Base-by-base conservation (phyloP, 2,113 vertebrate genomes). In the Felis chaus region DNA sequence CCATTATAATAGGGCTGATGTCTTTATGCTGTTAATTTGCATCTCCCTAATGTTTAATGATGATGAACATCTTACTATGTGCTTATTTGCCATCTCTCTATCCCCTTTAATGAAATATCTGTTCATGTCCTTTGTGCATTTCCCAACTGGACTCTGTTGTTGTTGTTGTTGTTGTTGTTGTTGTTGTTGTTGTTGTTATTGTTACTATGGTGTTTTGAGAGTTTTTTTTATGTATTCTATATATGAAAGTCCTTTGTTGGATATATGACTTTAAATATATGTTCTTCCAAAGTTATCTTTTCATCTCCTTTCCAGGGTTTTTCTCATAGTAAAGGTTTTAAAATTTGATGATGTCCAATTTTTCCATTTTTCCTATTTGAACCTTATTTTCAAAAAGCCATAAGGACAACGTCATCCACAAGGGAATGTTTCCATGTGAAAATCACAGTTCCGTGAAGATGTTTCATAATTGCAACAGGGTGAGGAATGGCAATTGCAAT, bases 321-420 rank as follows among this genome's bases (percentile, higher is more conserved):
- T 93, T 76, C 13, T n/a, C 18, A 36, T 29, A 73, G 41, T 53
- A 82, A 87, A 91, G 4, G 0, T 53, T 84, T 93, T 39, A 23
- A 81, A 45, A 71, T 66, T 92, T 86, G 48, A 68, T 74, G 10
- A 65, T 45, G 41, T 48, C 66, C 41, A 55, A 65, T 68, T 79
- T 92, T 95, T 73, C 36, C 36, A 12, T n/a, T 78, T 95, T 96
- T 95, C 15, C 29, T 33, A 69, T 69, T 92, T 86, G 45, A 86
- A 86, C 76, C 13, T 55, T 81, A 61, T 29, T 83, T 91, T 89
- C 48, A 80, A 66, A 78, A 89, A 89, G 19, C 45, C 25, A 3
- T 21, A 86, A 31, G 66, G 36, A 89, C 19, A 74, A 48, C 15
- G 86, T 71, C 36, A 50, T 33, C 27, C 71, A 41, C 12, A 66